Evolutionary conservation across 2,113 vertebrate species (phyloP), one percentile per base, ranked within the genome.

Genomic region (Trinectes maculatus): DNA sequence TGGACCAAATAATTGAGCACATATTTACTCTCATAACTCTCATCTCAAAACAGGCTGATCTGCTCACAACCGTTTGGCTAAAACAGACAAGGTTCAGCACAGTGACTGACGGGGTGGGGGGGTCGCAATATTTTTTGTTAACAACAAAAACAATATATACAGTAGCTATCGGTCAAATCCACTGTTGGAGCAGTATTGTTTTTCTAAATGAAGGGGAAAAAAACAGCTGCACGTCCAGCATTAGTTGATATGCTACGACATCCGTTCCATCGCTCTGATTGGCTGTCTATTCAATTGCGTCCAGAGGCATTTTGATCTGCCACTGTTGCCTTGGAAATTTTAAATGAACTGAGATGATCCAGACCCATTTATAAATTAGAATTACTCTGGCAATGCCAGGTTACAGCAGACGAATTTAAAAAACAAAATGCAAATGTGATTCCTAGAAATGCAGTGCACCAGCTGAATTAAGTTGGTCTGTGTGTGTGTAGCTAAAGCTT

Each of bases 401-500:
- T n/a, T 52, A 18, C 49, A 52, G 49, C 22, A 16, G 44, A 15
- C 22, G 47, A 51, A 51, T 44, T n/a, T 11, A 44, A 55, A 55
- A 70, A 86, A 74, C 58, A 61, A n/a, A n/a, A n/a, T 48, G 36
- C 12, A 66, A 72, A 62, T 68, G 37, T 24, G 22, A 24, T 13
- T 57, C 16, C 26, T 42, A 53, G 55, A 72, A 69, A 48, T 40
- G 6, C 44, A 46, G 34, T 13, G 40, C 44, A 67, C 36, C 42
- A 69, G 64, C 48, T 70, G 48, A 69, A 76, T 74, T 44, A 59
- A 63, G 49, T 18, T 47, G 34, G 31, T 34, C 51, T 78, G 28
- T 69, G 73, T 37, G 73, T 37, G 21, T 48, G 9, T 8, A 22
- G 36, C 29, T 42, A 39, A 25, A 74, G 54, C 60, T 77, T 52